Evolutionary conservation across 1,140 invertebrate species (phyloP).

Genomic region (Chymomyza costata): DNA sequence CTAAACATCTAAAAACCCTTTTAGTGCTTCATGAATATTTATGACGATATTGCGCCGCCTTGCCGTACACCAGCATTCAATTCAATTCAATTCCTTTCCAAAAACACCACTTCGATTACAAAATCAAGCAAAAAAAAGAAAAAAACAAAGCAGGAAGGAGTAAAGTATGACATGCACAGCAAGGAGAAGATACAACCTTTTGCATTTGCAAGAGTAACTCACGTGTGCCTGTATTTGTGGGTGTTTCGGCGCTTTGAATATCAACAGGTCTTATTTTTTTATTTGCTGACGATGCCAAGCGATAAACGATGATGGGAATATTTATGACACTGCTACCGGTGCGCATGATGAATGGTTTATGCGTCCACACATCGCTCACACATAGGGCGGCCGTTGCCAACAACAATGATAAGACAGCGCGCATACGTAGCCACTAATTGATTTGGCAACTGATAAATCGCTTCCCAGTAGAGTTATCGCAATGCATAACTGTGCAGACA

Average conservation of each 20-base stretch:
- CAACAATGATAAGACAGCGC: conserved; percentile 41
- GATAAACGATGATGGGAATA: conserved; percentile 72
- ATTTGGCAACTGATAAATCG: conserved; percentile 67
- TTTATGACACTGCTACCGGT: conserved; percentile 68
- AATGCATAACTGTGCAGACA: conserved; percentile 14
- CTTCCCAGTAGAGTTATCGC: conserved; percentile 38
- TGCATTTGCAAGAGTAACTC: neutral
- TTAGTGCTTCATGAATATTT: conserved; percentile 73
- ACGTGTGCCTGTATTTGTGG: conserved; percentile 11
- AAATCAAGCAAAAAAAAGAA: no score
- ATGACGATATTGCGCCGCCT: conserved; percentile 31
- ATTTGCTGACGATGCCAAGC: conserved; percentile 53
- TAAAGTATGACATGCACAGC: conserved; percentile 45
- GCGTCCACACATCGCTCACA: conserved; percentile 3
- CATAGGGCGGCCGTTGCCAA: neutral
- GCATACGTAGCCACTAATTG: conserved; percentile 67
- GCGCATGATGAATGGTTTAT: conserved; percentile 68
- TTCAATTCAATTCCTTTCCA: conserved; percentile 21
- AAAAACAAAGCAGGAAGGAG: conserved; percentile 15
- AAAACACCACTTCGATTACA: no score
- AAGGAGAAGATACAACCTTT: no score
- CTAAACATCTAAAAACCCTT: conserved; percentile 60
- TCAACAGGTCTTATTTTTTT: conserved; percentile 71
- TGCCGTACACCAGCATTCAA: neutral
- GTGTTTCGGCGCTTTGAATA: conserved; percentile 30